These are phyloP conservation scores for Caenorhabditis inopinata DNA, from an alignment of 1,140 invertebrate species.

Conservation along the genomic window DNA sequence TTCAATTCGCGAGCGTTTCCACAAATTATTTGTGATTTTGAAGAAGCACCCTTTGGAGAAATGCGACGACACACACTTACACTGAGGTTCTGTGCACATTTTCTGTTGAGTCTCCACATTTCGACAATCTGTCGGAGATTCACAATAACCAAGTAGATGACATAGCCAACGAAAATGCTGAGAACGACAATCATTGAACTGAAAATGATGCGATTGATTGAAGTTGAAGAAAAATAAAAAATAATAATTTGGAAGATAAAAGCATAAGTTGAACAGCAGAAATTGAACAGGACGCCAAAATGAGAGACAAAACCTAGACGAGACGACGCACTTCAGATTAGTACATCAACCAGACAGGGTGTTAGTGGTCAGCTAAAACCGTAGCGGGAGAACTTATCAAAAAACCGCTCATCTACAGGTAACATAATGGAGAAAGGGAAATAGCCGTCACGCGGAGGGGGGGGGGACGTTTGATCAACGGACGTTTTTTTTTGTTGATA, in stretches of 20 bases:
- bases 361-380: background rate
- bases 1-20: no score
- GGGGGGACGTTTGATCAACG: background rate
- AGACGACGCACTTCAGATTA: background rate
- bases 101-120: background rate
- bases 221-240: background rate
- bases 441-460: background rate
- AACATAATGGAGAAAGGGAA: background rate
- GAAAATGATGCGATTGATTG: background rate
- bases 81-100: constrained; percentile 28
- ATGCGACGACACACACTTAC: background rate
- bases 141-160: background rate
- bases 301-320: no score
- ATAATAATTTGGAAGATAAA: no score
- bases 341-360: background rate
- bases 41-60: no score
- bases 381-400: no score
- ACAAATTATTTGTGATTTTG: no score
- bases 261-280: background rate
- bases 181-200: constrained; percentile 14
- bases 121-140: constrained; percentile 6
- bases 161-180: background rate
- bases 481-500: background rate
- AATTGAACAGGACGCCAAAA: background rate
- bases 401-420: no score